These are phyloP conservation scores for Sebastes taczanowskii DNA, from an alignment of 2,797 vertebrate genomes.

Conservation along the genomic window DNA sequence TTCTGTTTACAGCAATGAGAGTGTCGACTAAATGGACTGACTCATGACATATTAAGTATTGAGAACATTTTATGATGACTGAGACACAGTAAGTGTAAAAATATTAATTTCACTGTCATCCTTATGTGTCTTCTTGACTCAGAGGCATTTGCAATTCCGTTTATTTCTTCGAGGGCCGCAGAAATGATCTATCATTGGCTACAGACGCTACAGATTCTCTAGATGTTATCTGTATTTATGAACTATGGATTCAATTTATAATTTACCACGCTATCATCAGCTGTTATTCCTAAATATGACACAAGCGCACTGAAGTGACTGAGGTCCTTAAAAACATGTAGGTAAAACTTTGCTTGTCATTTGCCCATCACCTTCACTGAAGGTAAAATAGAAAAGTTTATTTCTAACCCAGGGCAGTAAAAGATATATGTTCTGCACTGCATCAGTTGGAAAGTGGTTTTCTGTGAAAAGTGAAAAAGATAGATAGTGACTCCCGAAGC, in stretches of 20 bases:
- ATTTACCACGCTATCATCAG: neutral
- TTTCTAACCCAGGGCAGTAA: neutral
- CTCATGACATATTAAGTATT: neutral
- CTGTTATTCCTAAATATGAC: neutral
- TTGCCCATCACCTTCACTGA: neutral
- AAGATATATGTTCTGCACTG: neutral
- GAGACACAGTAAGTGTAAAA: neutral
- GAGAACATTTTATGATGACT: neutral
- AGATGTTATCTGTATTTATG: neutral
- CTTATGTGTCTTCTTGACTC: neutral
- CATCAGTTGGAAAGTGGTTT: neutral
- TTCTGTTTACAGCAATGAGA: neutral
- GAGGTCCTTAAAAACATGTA: neutral
- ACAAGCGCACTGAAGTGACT: neutral
- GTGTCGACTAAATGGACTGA: neutral
- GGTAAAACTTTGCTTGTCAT: neutral
- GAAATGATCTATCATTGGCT: neutral
- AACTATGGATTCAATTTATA: neutral
- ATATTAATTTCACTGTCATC: neutral
- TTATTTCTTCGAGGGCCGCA: neutral
- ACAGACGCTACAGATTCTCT: neutral
- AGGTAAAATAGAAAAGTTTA: neutral
- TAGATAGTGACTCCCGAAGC: neutral
- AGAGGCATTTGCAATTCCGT: neutral
- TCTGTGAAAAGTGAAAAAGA: neutral